phyloP scores from a whole-genome alignment of 2,888 invertebrate genomes.

The Epistrophella euchroma region DNA sequence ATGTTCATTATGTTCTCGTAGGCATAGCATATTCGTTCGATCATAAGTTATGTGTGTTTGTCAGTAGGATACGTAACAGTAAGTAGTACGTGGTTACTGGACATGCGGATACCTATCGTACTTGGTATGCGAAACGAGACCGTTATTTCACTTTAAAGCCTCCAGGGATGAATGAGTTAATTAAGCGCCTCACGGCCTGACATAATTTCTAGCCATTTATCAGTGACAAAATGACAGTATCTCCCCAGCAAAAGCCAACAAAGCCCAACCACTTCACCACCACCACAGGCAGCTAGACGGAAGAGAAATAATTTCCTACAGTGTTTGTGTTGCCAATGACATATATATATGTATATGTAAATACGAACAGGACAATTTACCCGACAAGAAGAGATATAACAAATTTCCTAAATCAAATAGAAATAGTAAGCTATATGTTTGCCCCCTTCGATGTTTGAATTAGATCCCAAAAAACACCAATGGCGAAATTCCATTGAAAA shows the following conservation, averaged over 20 bases:
- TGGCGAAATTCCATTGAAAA: not conserved
- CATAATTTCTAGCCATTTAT: conserved; percentile 83
- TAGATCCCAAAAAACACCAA: not conserved
- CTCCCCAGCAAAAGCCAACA: conserved; percentile 70
- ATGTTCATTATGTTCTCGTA: conserved; percentile 12
- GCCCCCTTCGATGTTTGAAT: not conserved
- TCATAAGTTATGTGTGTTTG: conserved; percentile 56
- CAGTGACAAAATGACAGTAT: conserved; percentile 80
- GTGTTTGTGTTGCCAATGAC: conserved; percentile 12
- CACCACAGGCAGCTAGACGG: conserved; percentile 15
- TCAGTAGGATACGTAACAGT: conserved; percentile 44
- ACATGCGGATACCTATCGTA: conserved; percentile 56
- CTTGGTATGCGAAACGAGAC: conserved; percentile 69
- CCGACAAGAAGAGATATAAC: conserved; percentile 15
- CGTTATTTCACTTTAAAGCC: conserved; percentile 74
- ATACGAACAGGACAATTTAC: not conserved
- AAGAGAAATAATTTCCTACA: conserved; percentile 14
- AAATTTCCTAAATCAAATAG: not conserved
- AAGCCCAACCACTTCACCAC: conserved; percentile 50
- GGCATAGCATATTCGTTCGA: conserved; percentile 27
- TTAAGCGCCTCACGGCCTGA: conserved; percentile 81
- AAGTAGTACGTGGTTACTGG: conserved; percentile 57
- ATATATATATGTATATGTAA: not conserved
- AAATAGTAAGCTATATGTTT: not conserved
- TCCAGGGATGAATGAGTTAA: conserved; percentile 80